Evolutionary conservation across 2,888 invertebrate genomes (phyloP).

Genomic region (Ophonus ardosiacus): DNA sequence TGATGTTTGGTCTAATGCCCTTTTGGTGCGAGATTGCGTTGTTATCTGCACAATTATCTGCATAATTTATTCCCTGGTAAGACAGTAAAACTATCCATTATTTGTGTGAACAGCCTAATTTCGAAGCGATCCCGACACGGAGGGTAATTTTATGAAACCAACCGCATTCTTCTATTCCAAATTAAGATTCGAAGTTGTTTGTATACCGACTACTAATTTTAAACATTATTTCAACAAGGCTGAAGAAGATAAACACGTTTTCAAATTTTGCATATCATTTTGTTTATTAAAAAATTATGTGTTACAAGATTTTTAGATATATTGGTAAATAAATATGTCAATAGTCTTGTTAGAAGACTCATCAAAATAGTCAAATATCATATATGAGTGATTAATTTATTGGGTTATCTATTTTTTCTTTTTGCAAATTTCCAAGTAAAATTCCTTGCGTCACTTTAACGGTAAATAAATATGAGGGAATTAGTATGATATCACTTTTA

Average conservation of each 20-base stretch:
- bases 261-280: background rate
- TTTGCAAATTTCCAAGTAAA: no score
- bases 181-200: slow-evolving; percentile 12
- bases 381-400: no score
- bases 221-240: background rate
- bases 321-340: no score
- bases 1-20: slow-evolving; percentile 37
- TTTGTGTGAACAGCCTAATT: slow-evolving; percentile 58
- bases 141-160: slow-evolving; percentile 34
- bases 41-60: slow-evolving; percentile 55
- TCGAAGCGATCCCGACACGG: slow-evolving; percentile 36
- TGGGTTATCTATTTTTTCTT: no score
- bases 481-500: no score
- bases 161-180: slow-evolving; percentile 9
- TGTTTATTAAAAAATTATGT: background rate
- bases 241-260: background rate
- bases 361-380: no score
- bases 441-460: no score
- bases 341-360: no score
- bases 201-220: slow-evolving; percentile 2
- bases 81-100: slow-evolving; percentile 55
- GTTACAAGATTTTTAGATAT: background rate
- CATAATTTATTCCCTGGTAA: slow-evolving; percentile 51
- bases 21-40: slow-evolving; percentile 29
- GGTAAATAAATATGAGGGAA: no score